Evolutionary conservation across 2,113 vertebrate species (phyloP).

Genomic region (Panthera uncia): DNA sequence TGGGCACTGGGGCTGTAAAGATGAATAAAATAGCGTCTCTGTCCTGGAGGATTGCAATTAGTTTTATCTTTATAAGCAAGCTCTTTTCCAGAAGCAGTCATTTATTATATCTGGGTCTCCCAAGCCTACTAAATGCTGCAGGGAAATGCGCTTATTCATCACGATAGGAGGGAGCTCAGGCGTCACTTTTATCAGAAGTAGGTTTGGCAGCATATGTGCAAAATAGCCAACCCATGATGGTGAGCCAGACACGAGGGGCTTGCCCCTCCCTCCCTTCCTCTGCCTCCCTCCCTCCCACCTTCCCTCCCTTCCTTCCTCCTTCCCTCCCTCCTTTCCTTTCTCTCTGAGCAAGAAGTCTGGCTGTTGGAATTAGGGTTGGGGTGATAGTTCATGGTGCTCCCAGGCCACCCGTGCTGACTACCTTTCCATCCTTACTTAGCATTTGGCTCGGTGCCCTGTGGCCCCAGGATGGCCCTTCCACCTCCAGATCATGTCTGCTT

Average conservation of each 20-base stretch:
- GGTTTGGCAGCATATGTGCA: not conserved
- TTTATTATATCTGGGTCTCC: not conserved
- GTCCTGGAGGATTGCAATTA: not conserved
- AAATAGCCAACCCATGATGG: not conserved
- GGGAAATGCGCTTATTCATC: not conserved
- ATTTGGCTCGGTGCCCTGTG: not conserved
- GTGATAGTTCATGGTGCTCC: not conserved
- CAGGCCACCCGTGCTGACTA: not conserved
- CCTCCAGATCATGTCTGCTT: not conserved
- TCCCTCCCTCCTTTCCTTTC: too few species aligned
- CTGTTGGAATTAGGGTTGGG: rapidly evolving
- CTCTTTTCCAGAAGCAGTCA: not conserved
- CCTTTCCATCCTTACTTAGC: not conserved
- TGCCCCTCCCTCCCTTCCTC: rapidly evolving
- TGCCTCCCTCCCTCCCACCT: rapidly evolving
- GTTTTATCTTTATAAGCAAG: not conserved
- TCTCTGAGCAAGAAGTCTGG: not conserved
- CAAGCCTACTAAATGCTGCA: not conserved
- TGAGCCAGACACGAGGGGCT: not conserved
- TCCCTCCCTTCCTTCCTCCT: rapidly evolving
- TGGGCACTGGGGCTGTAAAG: not conserved
- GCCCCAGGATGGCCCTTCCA: not conserved
- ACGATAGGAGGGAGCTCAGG: not conserved
- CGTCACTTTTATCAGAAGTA: not conserved
- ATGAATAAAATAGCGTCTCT: not conserved